Conservation (phyloP, 2,888 invertebrate genomes). For the Sipha maydis region DNA sequence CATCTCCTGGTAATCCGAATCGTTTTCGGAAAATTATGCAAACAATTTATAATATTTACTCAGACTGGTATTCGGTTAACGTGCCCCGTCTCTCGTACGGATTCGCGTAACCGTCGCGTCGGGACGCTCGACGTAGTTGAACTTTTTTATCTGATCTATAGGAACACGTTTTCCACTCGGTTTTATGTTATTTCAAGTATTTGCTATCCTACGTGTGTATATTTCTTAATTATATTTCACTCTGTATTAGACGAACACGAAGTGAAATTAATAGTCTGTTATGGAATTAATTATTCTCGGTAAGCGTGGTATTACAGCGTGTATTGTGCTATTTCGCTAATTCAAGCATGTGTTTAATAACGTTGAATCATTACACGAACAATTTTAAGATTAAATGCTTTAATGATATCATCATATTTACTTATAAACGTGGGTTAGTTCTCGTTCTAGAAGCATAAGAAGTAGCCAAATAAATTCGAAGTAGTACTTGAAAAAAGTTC, state of each 20-base stretch:
- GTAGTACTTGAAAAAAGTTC: background rate
- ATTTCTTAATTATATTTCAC: too few relatives aligned
- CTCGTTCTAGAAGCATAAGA: background rate
- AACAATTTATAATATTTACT: constrained; percentile 6
- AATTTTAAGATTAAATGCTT: background rate
- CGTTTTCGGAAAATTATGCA: background rate
- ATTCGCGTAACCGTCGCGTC: constrained; percentile 41
- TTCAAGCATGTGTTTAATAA: background rate
- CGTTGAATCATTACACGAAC: background rate
- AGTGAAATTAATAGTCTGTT: background rate
- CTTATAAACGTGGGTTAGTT: background rate
- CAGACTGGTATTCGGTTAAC: constrained; percentile 31
- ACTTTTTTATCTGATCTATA: constrained; percentile 24
- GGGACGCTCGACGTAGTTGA: constrained; percentile 39
- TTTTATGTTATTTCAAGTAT: background rate
- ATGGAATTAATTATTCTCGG: background rate
- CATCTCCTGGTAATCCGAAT: too few relatives aligned
- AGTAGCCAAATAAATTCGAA: background rate
- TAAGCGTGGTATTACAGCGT: background rate
- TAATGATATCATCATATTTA: background rate
- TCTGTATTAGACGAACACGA: too few relatives aligned
- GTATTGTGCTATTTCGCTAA: background rate
- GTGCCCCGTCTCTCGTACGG: constrained; percentile 1
- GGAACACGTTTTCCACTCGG: background rate
- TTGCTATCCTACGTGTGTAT: too few relatives aligned